Evolutionary conservation across 1,140 invertebrate species (phyloP), one percentile per base, ranked within the genome.

Genomic region (Atta colombica): DNA sequence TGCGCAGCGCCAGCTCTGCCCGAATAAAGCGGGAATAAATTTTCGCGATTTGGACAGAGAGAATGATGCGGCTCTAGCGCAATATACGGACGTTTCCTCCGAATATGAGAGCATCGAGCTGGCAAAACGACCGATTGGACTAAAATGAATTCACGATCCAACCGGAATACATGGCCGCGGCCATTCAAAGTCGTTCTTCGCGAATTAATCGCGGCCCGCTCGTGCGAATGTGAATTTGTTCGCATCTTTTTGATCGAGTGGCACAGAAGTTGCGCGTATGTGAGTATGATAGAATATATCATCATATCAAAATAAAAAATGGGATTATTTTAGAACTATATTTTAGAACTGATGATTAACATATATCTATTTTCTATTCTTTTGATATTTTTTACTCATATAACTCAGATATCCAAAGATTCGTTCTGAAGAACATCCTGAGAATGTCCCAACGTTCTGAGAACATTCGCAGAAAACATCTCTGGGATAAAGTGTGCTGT

Each of bases 11-110:
- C 31, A 28, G 53, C 53, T 51, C 49, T 63, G n/a, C 7, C 3
- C 60, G 49, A 39, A 31, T 25, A 51, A 77, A 81, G 55, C 39
- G 39, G n/a, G 87, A 89, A 89, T 90, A 87, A 89, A 89, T 90
- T 90, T 49, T 65, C 84, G 58, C 65, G 77, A 81, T 86, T 69
- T n/a, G 39, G 21, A 8, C 66, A 69, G 39, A 69, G 58, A 45
- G 31, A 39, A 45, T 2, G 58, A 12, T 0, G 35, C n/a, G 74
- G 14, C 21, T 28, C 66, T n/a, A 25, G 53, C 18, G 25, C 80
- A 74, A 74, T 74, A 74, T 61, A 53, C 18, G 58, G 55, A 65
- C 39, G 39, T 18, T 84, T 74, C 80, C 49, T 84, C 28, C 58
- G 69, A 84, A 84, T 84, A 75, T 75, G 69, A 63, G 28, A 84